phyloP scores from a whole-genome alignment of 2,113 vertebrate genomes.

The Syrmaticus mikado region DNA sequence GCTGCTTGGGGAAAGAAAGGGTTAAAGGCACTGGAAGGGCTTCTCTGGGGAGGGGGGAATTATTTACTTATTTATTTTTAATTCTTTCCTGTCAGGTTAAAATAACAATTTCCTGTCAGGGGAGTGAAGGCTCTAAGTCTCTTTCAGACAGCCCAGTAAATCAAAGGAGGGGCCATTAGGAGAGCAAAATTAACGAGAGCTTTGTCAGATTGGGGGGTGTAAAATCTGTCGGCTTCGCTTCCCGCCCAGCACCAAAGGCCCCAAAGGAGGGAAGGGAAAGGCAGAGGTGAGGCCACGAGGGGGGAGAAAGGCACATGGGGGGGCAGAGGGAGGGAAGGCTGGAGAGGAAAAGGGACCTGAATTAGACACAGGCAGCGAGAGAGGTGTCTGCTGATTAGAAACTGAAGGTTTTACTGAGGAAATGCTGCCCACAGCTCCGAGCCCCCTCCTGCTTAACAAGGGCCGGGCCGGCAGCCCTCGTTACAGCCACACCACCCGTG shows the following conservation, averaged over 20 bases:
- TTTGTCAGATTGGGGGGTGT: conserved; percentile 8
- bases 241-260: neutral
- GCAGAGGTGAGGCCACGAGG: neutral
- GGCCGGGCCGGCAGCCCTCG: conserved; percentile 43
- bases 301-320: accelerated
- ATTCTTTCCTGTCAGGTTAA: conserved; percentile 89
- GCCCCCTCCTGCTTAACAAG: conserved; percentile 77
- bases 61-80: conserved; percentile 54
- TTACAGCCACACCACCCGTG: conserved; percentile 62
- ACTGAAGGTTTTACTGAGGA: conserved; percentile 79
- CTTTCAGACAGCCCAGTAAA: conserved; percentile 59
- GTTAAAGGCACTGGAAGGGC: conserved; percentile 18
- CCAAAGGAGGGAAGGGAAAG: neutral
- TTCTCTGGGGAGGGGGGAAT: neutral
- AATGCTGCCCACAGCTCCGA: conserved; percentile 64
- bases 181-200: conserved; percentile 59
- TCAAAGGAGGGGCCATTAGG: conserved; percentile 55
- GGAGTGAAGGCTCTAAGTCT: conserved; percentile 71
- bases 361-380: neutral
- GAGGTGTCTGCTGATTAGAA: conserved; percentile 75
- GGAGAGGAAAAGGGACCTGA: neutral
- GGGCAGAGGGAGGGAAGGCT: neutral
- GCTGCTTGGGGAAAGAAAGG: neutral
- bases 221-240: conserved; percentile 44
- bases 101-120: conserved; percentile 90